Percentiles rank a stretch among this genome's conserved stretches.
phyloP scores from a whole-genome alignment of 2,888 invertebrate species.

The Nomada flava region DNA sequence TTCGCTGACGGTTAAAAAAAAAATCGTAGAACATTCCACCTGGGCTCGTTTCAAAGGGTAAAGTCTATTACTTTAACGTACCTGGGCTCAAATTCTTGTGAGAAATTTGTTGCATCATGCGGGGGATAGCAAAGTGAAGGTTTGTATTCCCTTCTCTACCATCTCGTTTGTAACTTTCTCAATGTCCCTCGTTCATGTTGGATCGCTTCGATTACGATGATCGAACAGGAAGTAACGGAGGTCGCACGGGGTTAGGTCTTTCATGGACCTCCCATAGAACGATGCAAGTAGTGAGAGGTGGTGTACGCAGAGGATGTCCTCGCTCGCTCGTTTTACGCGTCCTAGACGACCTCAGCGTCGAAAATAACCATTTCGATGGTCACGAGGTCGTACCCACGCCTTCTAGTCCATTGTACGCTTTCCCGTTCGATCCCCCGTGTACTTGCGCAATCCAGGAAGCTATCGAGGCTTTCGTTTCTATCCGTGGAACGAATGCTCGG shows the following conservation, averaged over 20 bases:
- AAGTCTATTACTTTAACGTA: no score
- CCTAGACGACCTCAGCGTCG: slow-evolving; percentile 81
- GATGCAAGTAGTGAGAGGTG: slow-evolving; percentile 68
- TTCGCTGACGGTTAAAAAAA: neutral
- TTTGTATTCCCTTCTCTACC: neutral
- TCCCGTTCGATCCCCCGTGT: slow-evolving; percentile 28
- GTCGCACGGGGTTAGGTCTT: slow-evolving; percentile 74
- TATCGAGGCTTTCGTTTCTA: slow-evolving; percentile 10
- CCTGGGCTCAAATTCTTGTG: no score
- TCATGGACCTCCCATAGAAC: slow-evolving; percentile 68
- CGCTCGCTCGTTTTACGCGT: slow-evolving; percentile 80
- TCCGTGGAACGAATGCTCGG: neutral
- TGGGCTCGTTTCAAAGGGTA: neutral
- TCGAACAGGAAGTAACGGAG: slow-evolving; percentile 77
- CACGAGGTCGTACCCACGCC: slow-evolving; percentile 48
- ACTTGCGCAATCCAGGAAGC: slow-evolving; percentile 64
- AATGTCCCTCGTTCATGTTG: neutral
- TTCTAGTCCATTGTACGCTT: slow-evolving; percentile 51
- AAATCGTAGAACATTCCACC: neutral
- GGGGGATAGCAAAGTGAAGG: neutral
- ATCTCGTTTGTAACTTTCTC: neutral
- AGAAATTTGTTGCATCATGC: neutral
- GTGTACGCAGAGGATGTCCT: slow-evolving; percentile 75
- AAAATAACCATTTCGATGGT: slow-evolving; percentile 80
- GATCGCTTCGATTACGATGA: slow-evolving; percentile 36